Base-by-base conservation (phyloP, 2,888 invertebrate genomes). In the Eilema griseolum region DNA sequence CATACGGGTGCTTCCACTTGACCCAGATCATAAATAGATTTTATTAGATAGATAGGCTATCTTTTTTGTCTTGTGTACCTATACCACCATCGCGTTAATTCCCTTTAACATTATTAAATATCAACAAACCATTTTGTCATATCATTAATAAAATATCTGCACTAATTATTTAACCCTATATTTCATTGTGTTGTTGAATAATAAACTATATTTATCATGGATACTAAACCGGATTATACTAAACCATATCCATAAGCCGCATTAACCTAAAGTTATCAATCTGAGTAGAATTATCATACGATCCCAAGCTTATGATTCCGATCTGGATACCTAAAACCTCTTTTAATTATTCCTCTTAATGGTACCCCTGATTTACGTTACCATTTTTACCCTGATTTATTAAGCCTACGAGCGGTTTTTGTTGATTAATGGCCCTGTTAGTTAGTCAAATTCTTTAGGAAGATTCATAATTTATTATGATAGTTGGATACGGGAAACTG, bases 351-450 rank as follows among this genome's bases (percentile, higher is more conserved):
- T 71, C 66, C 57, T 67, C 61, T 73, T 69, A 76, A 78, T 69
- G 66, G 61, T 67, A 28, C 71, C 67, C 65, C 56, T 74, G 72
- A 76, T 80, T 76, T 74, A 79, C 69, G 68, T 74, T 74, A 62
- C 64, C 57, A 73, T 72, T 79, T 74, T 73, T 73, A 77, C 73
- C 31, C 61, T 81, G 81, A 78, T 81, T 77, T 81, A 81, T 78
- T 71, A 76, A 73, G 60, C 66, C 66, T 63, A 24, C 64, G 66
- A 81, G 74, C 79, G 71, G 77, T 81, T 78, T 74, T 74, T 66
- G 52, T 72, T 82, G 80, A 82, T 80, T 80, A 82, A 82, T 82
- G 70, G 41, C 62, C 16, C 28, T 31, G 70, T 72, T 62, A 56
- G 76, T 75, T 70, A 33, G 66, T 65, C 33, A 56, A 70, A 73